phyloP scores from a whole-genome alignment of 1,140 invertebrate genomes.

The Asobara japonica region DNA sequence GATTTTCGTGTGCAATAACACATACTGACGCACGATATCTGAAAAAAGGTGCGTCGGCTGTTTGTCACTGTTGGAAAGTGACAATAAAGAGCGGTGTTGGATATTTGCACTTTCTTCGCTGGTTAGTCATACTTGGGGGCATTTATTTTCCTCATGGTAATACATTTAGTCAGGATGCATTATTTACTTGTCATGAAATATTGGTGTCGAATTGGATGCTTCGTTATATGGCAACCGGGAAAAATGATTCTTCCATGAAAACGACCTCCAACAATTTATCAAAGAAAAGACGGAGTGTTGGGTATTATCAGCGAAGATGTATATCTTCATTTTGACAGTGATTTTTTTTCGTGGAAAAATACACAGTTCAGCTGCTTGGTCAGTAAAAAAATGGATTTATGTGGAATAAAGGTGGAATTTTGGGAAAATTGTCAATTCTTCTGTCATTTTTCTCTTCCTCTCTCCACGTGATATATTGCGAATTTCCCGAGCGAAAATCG shows the following conservation, averaged over 20 bases:
- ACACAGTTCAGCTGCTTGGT: no score
- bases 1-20: no score
- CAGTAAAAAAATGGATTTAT: no score
- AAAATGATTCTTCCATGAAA: neutral
- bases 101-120: neutral
- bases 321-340: neutral
- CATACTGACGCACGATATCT: neutral
- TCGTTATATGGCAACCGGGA: no score
- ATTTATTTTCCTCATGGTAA: neutral
- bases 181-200: neutral
- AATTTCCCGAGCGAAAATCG: no score
- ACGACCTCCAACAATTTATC: neutral
- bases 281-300: neutral
- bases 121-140: neutral
- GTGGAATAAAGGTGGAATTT: no score
- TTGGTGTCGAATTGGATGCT: neutral
- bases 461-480: no score
- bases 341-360: no score
- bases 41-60: neutral
- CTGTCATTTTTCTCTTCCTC: no score
- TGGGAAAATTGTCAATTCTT: no score
- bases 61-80: neutral
- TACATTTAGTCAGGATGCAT: neutral
- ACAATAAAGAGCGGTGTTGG: neutral
- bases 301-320: neutral